Evolutionary conservation across 2,888 invertebrate genomes (phyloP), one percentile per base, ranked within the genome.

Genomic region (Coenonympha glycerion): DNA sequence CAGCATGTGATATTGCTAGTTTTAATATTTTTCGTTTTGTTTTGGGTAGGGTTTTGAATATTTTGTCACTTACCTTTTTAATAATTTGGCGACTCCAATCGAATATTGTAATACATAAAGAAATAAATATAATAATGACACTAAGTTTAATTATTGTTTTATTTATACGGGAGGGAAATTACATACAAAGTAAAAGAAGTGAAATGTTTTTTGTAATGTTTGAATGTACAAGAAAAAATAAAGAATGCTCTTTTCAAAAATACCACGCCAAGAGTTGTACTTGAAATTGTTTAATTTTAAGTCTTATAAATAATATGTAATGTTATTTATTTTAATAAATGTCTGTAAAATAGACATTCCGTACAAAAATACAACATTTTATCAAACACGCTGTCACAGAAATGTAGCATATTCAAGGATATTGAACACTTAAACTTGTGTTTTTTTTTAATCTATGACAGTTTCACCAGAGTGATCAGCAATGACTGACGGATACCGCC

Each of bases 61-160:
- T 28, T 34, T 41, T 31, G 41, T 53, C 45, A 52, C 37, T 40
- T 55, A 60, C 48, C 47, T 52, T 50, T 44, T 56, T 55, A 57
- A 46, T 50, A 59, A 59, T 47, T 51, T 63, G 56, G 63, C 58
- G 64, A 63, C 66, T 70, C 70, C 66, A 57, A 69, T 76, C 64
- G 74, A n/a, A 79, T 73, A 77, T 79, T 79, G 65, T 76, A 74
- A 75, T 71, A 72, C 24, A 39, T 68, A 65, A 64, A 69, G 62
- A 67, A 75, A 74, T 73, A 73, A 74, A 75, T 58, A 65, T 56
- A 52, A 36, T 49, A 54, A 31, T 30, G 44, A 55, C 53, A 52
- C 42, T 48, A 39, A 52, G 49, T 45, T 40, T 8, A 16, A 22
- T n/a, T n/a, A n/a, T 33, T 49, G 55, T 60, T 61, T 58, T 45